phyloP scores from a whole-genome alignment of 2,888 invertebrate genomes.

The Schrankia costaestrigalis region DNA sequence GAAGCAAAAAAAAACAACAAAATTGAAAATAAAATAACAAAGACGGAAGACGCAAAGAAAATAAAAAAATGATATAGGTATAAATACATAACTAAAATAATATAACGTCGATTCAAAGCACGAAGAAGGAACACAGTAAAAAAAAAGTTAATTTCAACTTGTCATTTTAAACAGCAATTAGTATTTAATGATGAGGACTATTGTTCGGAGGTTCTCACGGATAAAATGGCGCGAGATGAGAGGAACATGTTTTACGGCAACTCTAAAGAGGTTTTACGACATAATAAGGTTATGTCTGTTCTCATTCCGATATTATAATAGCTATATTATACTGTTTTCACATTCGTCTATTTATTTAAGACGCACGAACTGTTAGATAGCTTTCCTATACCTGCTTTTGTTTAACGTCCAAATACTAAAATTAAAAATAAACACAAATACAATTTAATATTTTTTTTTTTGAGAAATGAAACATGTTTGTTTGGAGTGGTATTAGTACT shows the following conservation, averaged over 20 bases:
- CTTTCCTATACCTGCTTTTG: too few species aligned
- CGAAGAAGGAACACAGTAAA: constrained; percentile 34
- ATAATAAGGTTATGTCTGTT: constrained; percentile 35
- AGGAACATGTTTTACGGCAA: constrained; percentile 29
- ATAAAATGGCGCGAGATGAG: constrained; percentile 29
- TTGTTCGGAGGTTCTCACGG: constrained; percentile 54
- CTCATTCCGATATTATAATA: constrained; percentile 18
- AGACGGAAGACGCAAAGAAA: too few species aligned
- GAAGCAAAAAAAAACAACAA: constrained; percentile 11
- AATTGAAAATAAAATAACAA: constrained; percentile 1
- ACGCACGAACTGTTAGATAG: too few species aligned
- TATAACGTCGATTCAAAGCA: constrained; percentile 26
- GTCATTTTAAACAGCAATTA: constrained; percentile 49
- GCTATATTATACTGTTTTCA: constrained; percentile 12
- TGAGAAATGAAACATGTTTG: too few species aligned
- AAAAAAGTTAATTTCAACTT: constrained; percentile 46
- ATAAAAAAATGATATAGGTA: too few species aligned
- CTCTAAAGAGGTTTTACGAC: constrained; percentile 31
- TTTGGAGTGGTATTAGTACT: too few species aligned
- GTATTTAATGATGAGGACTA: constrained; percentile 45
- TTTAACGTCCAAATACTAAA: too few species aligned
- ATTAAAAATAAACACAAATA: too few species aligned
- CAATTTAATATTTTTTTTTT: too few species aligned
- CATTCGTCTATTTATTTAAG: too few species aligned
- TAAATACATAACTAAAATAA: too few species aligned